phyloP scores from a whole-genome alignment of 2,797 vertebrate species.

The Danio jaintianensis region DNA sequence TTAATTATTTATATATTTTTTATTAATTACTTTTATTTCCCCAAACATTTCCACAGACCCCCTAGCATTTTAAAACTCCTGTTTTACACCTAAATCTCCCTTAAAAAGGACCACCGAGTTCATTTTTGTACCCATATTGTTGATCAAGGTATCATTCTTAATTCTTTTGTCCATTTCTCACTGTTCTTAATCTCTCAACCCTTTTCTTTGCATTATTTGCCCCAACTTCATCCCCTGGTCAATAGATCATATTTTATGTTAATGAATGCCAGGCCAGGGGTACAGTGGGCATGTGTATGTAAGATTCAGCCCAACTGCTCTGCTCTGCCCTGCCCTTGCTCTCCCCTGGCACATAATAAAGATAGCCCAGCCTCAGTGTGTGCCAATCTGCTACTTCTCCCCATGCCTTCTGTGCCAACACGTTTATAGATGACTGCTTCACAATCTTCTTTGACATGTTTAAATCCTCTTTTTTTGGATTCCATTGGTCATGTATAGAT shows the following conservation, averaged over 20 bases:
- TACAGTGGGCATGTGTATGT: slow-evolving; percentile 47
- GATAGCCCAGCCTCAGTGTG: slow-evolving; percentile 55
- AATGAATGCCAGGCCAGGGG: slow-evolving; percentile 45
- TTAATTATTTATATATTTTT: too few relatives aligned
- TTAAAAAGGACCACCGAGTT: background rate
- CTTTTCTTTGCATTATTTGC: slow-evolving; percentile 9
- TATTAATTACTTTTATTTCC: too few relatives aligned
- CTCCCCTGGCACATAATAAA: slow-evolving; percentile 57
- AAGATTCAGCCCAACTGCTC: slow-evolving; percentile 44
- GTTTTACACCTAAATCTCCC: too few relatives aligned
- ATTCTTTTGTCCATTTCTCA: background rate
- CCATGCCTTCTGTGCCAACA: slow-evolving; percentile 42
- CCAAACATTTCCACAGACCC: too few relatives aligned
- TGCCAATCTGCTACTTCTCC: slow-evolving; percentile 61
- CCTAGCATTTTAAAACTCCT: too few relatives aligned
- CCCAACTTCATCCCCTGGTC: slow-evolving; percentile 25
- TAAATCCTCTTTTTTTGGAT: slow-evolving; percentile 18
- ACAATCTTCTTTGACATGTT: slow-evolving; percentile 28
- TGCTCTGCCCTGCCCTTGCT: slow-evolving; percentile 46
- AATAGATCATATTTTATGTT: slow-evolving; percentile 45
- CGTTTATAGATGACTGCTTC: slow-evolving; percentile 38
- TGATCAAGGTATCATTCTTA: background rate
- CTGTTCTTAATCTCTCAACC: background rate
- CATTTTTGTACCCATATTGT: background rate
- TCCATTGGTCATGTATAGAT: slow-evolving; percentile 11